Evolutionary conservation across 2,113 vertebrate species (phyloP), one percentile per base, ranked within the genome.

Genomic region (Collichthys lucidus): DNA sequence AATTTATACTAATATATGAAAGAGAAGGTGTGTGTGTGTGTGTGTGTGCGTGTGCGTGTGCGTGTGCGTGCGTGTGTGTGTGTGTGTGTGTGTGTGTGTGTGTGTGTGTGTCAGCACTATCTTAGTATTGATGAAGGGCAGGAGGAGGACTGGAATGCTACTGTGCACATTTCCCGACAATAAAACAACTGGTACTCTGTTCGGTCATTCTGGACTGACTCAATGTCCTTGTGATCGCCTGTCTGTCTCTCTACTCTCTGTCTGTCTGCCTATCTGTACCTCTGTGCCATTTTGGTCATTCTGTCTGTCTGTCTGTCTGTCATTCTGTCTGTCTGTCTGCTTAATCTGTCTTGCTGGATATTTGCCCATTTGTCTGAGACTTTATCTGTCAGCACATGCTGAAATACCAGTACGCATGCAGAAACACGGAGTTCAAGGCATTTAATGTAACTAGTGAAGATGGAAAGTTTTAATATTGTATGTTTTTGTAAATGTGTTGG

Each of bases 121-220:
- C 15, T 88, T 56, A 57, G 81, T 80, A 71, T 76, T 83, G 87
- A 91, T 86, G 61, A 83, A 84, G 63, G 63, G 24, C 81, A 77
- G 77, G 60, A 87, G 89, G 88, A 87, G 82, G 89, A 86, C 19
- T 74, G 91, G 91, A 91, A 92, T 91, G 84, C 71, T 2, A 47
- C 84, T 87, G 84, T 85, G 57, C 56, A 67, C 68, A 79, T 79
- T 84, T 74, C 35, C 55, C 19, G 52, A 74, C 83, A 84, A 77
- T 68, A 71, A 79, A 71, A 90, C 90, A 92, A 90, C 29, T 65
- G 60, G 24, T 35, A 4, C 79, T 88, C 83, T 90, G 90, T 91
- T 90, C 72, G 12, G 63, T 72, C 26, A 31, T 50, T 87, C n/a
- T 82, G 74, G 74, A 73, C 67, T 24, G 65, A 83, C 79, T 74